Base-by-base conservation (phyloP, 2,797 vertebrate species). In the Muraenolepis orangiensis region DNA sequence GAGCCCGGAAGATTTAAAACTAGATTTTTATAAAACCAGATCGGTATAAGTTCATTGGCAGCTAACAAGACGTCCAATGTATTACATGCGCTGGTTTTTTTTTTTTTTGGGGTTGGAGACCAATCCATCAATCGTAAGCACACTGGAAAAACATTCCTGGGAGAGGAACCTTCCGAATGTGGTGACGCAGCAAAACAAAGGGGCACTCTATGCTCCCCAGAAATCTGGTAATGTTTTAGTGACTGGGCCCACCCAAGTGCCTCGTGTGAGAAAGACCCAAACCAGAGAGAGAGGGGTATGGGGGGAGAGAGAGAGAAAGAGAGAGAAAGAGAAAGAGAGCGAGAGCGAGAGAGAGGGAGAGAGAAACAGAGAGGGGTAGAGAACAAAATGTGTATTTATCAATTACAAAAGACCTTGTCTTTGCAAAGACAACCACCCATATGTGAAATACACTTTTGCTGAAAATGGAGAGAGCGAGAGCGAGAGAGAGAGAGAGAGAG, bases 101-200 rank as follows among this genome's bases (percentile, higher is more conserved):
- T 68, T 30, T 13, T 30, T 32, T 31, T 13, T 32, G 29, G 31
- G 78, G 78, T 13, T 32, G 29, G 31, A 79, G 78, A 75, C 75
- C 23, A 16, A 70, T 42, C 74, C 80, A 70, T 84, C 80, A 66
- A 78, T 76, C 31, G 75, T 80, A 70, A 79, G 80, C 6, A 26
- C 7, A 26, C 57, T 64, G 57, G 57, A 64, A 31, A 34, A 80
- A 73, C 23, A 26, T 75, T 83, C 80, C 34, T 14, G 74, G 75
- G 73, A 3, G n/a, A 74, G 36, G 40, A 71, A 46, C 42, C 30
- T 32, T 80, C 76, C 80, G 36, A 88, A 90, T 91, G 46, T 83
- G 86, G 86, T 91, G 90, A 89, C 87, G 85, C 84, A 85, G 88
- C 89, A 88, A 91, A 91, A 91, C 85, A 90, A 87, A 87, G 87